phyloP scores from a whole-genome alignment of 2,888 invertebrate species.

The Amiota minor region DNA sequence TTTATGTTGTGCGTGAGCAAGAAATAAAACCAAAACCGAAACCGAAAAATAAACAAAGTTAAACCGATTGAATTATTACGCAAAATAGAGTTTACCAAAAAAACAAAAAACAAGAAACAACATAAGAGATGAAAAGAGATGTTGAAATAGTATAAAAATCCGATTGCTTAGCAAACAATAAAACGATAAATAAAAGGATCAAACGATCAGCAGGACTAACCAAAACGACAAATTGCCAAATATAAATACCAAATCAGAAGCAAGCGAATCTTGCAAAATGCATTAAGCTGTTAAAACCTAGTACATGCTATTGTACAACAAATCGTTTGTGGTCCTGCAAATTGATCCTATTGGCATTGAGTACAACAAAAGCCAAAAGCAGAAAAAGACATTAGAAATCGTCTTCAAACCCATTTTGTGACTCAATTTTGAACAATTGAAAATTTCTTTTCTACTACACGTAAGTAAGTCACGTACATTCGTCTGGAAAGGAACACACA shows the following conservation, averaged over 20 bases:
- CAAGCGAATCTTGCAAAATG: slow-evolving; percentile 3
- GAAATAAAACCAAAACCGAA: too few relatives aligned
- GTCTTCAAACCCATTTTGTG: neutral
- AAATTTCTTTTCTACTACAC: neutral
- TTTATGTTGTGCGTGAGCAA: slow-evolving; percentile 27
- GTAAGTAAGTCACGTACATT: neutral
- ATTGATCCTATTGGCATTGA: neutral
- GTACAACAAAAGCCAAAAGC: neutral
- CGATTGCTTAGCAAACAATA: slow-evolving; percentile 5
- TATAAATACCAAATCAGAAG: neutral
- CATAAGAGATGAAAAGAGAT: neutral
- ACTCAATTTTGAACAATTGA: slow-evolving; percentile 19
- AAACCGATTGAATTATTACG: slow-evolving; percentile 62
- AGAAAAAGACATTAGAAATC: neutral
- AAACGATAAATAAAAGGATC: slow-evolving; percentile 26
- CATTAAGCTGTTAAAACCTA: slow-evolving; percentile 21
- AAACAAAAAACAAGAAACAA: neutral
- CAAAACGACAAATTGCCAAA: slow-evolving; percentile 21
- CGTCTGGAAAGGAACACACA: neutral
- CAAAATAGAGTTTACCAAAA: slow-evolving; percentile 55
- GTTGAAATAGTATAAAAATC: slow-evolving; percentile 11
- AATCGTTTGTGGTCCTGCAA: slow-evolving; percentile 2
- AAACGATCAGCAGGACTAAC: slow-evolving; percentile 25
- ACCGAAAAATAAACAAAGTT: slow-evolving; percentile 40
- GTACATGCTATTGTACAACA: neutral